Evolutionary conservation across 2,888 invertebrate species (phyloP), one percentile per base, ranked within the genome.

Genomic region (Drosophila setosimentum): DNA sequence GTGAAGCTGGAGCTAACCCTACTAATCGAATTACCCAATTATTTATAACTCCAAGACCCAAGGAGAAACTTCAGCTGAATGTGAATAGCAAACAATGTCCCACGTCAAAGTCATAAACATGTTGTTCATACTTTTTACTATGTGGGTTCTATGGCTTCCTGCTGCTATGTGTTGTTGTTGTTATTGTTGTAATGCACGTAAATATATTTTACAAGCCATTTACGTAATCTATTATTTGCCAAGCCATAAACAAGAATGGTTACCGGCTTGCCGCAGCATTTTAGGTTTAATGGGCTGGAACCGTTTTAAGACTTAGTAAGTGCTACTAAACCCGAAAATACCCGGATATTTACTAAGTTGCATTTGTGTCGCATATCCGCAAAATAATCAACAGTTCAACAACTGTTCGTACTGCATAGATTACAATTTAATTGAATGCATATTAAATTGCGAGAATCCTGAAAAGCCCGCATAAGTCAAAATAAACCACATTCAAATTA

Each of bases 151-250:
- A 33, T 35, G 18, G 32, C 21, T 48, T 35, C 18, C 65, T 16
- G 13, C 13, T 13, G n/a, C 11, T 59, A 32, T n/a, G n/a, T 42
- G 30, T 29, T 62, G 29, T 24, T 54, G 11, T 27, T 51, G 55
- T 49, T 62, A 63, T 58, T 68, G 42, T 37, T 45, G 62, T 62
- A 66, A 55, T 66, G 59, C 61, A 69, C 71, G 73, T 76, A 81
- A 82, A 83, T 83, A 83, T 73, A 80, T 74, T 78, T 89, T 87
- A 87, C 85, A 89, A 87, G 70, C 89, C 89, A 89, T 89, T 89
- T 86, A 78, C 89, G 85, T 87, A 87, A 87, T 89, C 82, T 82
- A 82, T 82, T 82, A 85, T 87, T 87, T 87, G 84, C 75, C 71
- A 72, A 76, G 74, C 79, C 78, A 78, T 88, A 78, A 85, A 83